Conservation (phyloP, 2,113 vertebrate genomes). For the Ptilonorhynchus violaceus region DNA sequence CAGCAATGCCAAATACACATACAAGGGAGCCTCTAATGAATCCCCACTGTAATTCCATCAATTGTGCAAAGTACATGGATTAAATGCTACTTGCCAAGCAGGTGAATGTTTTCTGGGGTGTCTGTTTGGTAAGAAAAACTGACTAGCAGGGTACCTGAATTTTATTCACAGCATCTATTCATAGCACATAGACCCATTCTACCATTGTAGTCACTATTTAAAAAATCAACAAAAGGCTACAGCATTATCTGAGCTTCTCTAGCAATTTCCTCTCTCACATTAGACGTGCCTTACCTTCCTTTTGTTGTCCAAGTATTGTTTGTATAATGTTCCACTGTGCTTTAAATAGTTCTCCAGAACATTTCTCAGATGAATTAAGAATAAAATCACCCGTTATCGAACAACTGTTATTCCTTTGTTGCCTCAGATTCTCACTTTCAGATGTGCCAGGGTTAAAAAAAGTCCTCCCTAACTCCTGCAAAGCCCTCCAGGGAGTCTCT, state of each 20-base stretch:
- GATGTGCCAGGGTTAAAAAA: background rate
- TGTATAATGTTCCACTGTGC: background rate
- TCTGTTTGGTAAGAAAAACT: background rate
- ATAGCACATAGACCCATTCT: background rate
- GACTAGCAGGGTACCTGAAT: background rate
- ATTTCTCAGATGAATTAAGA: background rate
- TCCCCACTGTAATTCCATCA: background rate
- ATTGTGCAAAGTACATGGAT: background rate
- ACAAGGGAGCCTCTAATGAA: background rate
- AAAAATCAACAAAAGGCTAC: slow-evolving; percentile 13
- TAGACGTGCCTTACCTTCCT: background rate
- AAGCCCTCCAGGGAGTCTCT: background rate
- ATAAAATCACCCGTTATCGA: background rate
- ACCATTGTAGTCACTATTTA: background rate
- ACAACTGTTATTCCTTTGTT: background rate
- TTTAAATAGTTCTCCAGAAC: background rate
- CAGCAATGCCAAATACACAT: background rate
- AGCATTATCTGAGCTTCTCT: background rate
- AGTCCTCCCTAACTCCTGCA: background rate
- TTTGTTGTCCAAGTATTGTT: slow-evolving; percentile 1
- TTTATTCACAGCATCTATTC: slow-evolving; percentile 1
- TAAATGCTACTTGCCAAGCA: background rate
- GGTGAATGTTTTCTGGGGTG: background rate
- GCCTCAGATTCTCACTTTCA: slow-evolving; percentile 7
- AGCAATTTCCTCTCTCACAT: slow-evolving; percentile 4